These are phyloP conservation scores for Mya arenaria DNA, from an alignment of 1,140 invertebrate genomes.

Conservation along the genomic window DNA sequence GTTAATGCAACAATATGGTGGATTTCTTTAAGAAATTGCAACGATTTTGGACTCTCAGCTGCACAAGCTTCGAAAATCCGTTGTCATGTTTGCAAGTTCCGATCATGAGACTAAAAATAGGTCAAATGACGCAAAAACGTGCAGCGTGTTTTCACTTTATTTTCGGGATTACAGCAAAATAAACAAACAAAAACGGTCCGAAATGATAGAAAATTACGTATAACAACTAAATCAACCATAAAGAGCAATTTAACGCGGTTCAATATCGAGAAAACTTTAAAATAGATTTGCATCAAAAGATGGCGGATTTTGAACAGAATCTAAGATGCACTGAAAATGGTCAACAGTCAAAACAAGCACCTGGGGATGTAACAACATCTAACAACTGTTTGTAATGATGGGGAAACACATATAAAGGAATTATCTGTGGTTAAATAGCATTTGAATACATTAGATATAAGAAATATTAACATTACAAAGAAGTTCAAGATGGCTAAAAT, in stretches of 20 bases:
- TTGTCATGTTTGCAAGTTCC: constrained; percentile 1
- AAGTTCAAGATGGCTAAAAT: neutral
- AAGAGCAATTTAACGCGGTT: neutral
- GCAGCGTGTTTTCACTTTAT: constrained; percentile 9
- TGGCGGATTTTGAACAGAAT: constrained; percentile 37
- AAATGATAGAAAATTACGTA: neutral
- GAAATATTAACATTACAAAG: no score
- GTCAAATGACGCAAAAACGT: constrained; percentile 58
- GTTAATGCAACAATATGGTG: no score
- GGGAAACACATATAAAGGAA: no score
- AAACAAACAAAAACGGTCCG: neutral
- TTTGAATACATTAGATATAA: no score
- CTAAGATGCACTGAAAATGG: constrained; percentile 23
- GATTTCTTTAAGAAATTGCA: no score
- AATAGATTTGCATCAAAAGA: constrained; percentile 18
- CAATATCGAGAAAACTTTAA: neutral
- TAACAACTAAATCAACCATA: neutral
- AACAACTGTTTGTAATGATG: no score
- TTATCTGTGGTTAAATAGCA: no score
- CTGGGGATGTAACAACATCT: no score
- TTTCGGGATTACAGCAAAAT: neutral
- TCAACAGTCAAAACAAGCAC: neutral
- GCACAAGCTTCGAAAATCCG: neutral
- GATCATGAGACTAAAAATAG: constrained; percentile 14
- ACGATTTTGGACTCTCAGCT: no score